Base-by-base conservation (phyloP, 64 coral and sea anemone genomes). In the Montipora cactus region DNA sequence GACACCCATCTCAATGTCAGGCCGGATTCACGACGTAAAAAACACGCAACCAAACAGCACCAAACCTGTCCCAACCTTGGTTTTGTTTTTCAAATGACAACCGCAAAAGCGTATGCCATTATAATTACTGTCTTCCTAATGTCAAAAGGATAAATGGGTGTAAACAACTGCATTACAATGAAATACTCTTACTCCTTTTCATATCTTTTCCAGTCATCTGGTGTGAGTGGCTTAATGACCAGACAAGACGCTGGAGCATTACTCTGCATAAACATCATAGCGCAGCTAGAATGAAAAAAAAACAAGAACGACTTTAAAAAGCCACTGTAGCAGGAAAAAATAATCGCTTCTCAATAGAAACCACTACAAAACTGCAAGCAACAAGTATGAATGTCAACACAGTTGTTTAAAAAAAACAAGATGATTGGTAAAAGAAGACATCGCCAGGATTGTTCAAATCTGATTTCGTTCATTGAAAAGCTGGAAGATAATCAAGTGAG, bases 251-350 rank as follows among this genome's bases (percentile, higher is more conserved):
- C 82, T 70, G 89, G 92, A 8, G 95, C 95, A 52, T 94, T 94
- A 89, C 90, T 91, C 51, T 97, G 95, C 46, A 94, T 92, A 44
- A 97, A 89, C 83, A 91, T 91, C 95, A 97, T 97, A 15, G 95
- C 95, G 82, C 95, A 97, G 4, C 95, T 97, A 64, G 61, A 64
- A 4, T 64, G 13, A 64, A 64, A 64, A 64, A 64, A 64, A 64
- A 64, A 64, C 61, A 64, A 2, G 13, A 3, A 37, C 37, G 37
- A 37, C 37, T 0, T 37, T 0, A 19, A 89, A 48, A 75, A 48
- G 2, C 49, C 12, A 88, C 28, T 2, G 5, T 0, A 75, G 14
- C 6, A 18, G 50, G 49, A 50, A 14, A 51, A 74, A 47, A 5
- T 50, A 72, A 5, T 44, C 25, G 44, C 71, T 74, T 64, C 61